A percentile compares a stretch with the other conserved stretches of the same genome.
phyloP scores from a whole-genome alignment of 2,113 vertebrate genomes.

The Cyphomyrus plagiostoma region DNA sequence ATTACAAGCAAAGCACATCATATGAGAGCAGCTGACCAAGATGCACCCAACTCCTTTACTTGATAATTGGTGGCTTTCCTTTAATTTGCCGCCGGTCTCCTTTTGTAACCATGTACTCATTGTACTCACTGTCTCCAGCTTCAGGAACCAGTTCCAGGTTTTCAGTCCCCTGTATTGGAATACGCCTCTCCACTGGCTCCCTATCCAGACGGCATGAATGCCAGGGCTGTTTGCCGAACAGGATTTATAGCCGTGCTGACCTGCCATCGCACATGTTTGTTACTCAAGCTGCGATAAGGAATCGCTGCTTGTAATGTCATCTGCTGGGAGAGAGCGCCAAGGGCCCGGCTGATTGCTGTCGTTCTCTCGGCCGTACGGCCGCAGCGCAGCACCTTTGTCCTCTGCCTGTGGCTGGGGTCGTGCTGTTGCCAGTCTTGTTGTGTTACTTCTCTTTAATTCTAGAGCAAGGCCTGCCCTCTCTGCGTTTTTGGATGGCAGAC shows the following conservation, averaged over 20 bases:
- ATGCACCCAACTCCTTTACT: not conserved
- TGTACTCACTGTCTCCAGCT: not conserved
- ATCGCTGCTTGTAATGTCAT: slow-evolving; percentile 3
- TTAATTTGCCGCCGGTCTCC: not conserved
- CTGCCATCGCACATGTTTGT: slow-evolving; percentile 37
- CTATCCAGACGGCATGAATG: slow-evolving; percentile 22
- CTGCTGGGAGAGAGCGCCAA: not conserved
- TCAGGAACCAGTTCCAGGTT: not conserved
- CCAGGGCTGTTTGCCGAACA: slow-evolving; percentile 27
- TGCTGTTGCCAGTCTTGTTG: not conserved
- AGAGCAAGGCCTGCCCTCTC: not conserved
- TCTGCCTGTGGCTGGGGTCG: not conserved
- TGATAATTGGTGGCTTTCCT: not conserved
- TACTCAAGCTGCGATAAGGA: slow-evolving; percentile 31
- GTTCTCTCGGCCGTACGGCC: not conserved
- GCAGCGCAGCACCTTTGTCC: not conserved
- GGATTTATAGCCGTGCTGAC: slow-evolving; percentile 36
- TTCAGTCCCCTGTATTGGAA: not conserved
- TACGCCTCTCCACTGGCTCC: not conserved
- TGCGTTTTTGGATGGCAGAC: slow-evolving; percentile 34
- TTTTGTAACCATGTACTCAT: not conserved
- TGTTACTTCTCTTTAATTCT: not conserved
- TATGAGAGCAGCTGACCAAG: not conserved
- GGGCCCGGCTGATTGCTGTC: no score
- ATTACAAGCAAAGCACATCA: not conserved